Percentiles rank a stretch among this genome's conserved stretches.
Conservation (phyloP, 1,140 invertebrate species). For the Spodoptera frugiperda region DNA sequence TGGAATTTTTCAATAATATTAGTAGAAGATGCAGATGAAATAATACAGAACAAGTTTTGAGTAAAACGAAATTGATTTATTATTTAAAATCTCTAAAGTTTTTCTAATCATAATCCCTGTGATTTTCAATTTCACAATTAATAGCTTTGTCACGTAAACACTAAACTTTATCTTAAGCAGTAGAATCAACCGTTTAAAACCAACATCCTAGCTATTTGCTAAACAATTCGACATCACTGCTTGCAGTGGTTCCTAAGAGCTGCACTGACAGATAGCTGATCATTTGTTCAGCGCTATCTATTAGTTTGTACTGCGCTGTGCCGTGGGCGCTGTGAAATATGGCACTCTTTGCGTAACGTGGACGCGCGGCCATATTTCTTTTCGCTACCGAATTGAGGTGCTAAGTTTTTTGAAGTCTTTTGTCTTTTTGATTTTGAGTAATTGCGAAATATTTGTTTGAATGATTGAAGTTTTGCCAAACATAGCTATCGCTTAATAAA, state of each 20-base stretch:
- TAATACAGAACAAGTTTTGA: too few species aligned
- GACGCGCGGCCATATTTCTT: conserved; percentile 40
- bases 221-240: not conserved
- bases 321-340: conserved; percentile 47
- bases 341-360: conserved; percentile 31
- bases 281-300: conserved; percentile 43
- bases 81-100: too few species aligned
- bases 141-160: too few species aligned
- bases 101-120: too few species aligned
- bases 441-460: too few species aligned
- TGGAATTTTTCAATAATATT: not conserved
- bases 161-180: too few species aligned
- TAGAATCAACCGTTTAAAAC: not conserved
- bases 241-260: not conserved
- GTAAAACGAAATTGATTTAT: too few species aligned
- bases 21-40: too few species aligned
- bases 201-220: not conserved
- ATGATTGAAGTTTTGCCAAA: too few species aligned
- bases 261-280: conserved; percentile 38
- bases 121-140: too few species aligned
- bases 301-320: conserved; percentile 21
- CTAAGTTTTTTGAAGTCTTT: conserved; percentile 25
- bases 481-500: too few species aligned
- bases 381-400: conserved; percentile 37
- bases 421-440: conserved; percentile 2